Evolutionary conservation across 2,113 vertebrate genomes (phyloP).

Genomic region (Burhinus bistriatus): DNA sequence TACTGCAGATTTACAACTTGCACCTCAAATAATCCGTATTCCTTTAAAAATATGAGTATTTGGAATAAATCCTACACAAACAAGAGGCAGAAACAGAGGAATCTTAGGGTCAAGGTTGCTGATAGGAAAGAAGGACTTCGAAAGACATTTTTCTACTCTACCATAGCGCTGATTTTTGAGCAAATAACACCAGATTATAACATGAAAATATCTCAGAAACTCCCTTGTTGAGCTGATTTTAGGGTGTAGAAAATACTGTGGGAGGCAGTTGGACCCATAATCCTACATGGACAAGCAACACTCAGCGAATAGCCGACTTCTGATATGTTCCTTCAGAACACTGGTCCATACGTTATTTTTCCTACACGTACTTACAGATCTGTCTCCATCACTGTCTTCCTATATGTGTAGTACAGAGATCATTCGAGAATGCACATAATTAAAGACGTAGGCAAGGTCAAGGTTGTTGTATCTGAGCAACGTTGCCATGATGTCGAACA

Average conservation of each 20-base stretch:
- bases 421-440: neutral
- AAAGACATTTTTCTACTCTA: neutral
- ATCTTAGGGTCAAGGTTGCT: neutral
- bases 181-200: neutral
- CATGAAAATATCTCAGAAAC: neutral
- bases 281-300: neutral
- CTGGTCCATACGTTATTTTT: neutral
- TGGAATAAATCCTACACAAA: neutral
- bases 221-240: neutral
- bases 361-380: too few species aligned
- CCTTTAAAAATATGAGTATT: neutral
- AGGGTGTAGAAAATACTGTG: neutral
- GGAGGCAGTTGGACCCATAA: neutral
- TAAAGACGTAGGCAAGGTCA: neutral
- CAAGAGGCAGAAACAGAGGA: neutral
- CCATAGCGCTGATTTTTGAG: neutral
- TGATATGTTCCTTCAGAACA: neutral
- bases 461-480: neutral
- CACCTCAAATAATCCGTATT: neutral
- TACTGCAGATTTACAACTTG: neutral
- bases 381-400: neutral
- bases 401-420: neutral
- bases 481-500: neutral
- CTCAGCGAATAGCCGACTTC: neutral
- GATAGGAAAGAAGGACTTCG: neutral